These are phyloP conservation scores for Pyrgus malvae DNA, from an alignment of 2,888 invertebrate genomes.

Conservation along the genomic window DNA sequence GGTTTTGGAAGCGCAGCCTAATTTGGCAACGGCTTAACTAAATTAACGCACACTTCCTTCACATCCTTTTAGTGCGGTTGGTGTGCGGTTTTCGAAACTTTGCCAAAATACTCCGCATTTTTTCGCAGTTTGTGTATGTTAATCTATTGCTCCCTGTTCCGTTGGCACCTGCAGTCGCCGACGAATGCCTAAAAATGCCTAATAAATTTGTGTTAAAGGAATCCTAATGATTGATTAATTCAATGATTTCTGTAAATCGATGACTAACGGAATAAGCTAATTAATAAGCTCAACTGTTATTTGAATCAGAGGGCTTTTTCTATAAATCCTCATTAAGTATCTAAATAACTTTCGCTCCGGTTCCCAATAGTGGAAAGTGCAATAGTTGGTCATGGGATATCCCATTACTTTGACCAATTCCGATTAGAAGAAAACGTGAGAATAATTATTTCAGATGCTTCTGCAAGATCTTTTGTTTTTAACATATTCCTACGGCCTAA, in stretches of 20 bases:
- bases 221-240: neutral
- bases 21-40: conserved; percentile 42
- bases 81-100: conserved; percentile 67
- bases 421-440: too few species aligned
- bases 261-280: neutral
- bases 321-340: too few species aligned
- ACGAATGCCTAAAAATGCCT: neutral
- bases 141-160: conserved; percentile 65
- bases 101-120: conserved; percentile 51
- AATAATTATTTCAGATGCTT: too few species aligned
- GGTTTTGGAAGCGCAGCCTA: conserved; percentile 27
- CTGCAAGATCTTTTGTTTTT: too few species aligned
- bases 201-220: neutral
- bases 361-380: too few species aligned
- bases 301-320: too few species aligned
- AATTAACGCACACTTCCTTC: conserved; percentile 56
- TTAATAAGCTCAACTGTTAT: neutral
- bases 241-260: neutral
- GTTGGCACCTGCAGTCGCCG: conserved; percentile 52
- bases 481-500: too few species aligned
- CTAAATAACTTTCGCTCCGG: neutral
- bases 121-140: conserved; percentile 57
- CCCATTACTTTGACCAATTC: too few species aligned
- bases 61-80: conserved; percentile 68
- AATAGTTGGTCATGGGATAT: too few species aligned